phyloP scores from a whole-genome alignment of 2,888 invertebrate species.

The Drosophila mayaguana region DNA sequence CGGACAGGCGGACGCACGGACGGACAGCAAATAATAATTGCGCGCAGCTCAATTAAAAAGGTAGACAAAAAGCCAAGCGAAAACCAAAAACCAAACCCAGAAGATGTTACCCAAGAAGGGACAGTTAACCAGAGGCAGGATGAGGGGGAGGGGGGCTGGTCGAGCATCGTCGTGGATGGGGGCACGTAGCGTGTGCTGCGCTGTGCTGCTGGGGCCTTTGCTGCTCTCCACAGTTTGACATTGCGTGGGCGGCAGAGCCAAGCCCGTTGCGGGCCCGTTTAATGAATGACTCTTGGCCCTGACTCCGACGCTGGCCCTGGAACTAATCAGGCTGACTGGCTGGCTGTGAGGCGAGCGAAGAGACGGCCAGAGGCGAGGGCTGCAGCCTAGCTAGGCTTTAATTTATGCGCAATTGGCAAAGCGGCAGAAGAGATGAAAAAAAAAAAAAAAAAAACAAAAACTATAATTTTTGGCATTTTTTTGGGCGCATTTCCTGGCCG shows the following conservation, averaged over 20 bases:
- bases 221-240: constrained; percentile 51
- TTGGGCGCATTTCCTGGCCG: constrained; percentile 64
- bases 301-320: constrained; percentile 34
- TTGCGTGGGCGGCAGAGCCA: constrained; percentile 66
- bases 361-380: background rate
- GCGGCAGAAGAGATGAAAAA: constrained; percentile 2
- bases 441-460: background rate
- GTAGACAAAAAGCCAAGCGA: constrained; percentile 30
- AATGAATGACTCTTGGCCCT: constrained; percentile 70
- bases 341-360: background rate
- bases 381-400: constrained; percentile 30
- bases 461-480: constrained; percentile 18
- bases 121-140: background rate
- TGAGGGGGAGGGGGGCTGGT: background rate
- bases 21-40: constrained; percentile 77
- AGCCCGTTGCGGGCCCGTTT: constrained; percentile 54
- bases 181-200: constrained; percentile 9
- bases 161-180: background rate
- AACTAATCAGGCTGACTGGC: constrained; percentile 61
- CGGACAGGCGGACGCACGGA: constrained; percentile 15
- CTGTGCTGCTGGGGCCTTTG: background rate
- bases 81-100: constrained; percentile 34
- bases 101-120: constrained; percentile 13
- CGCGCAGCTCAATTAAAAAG: constrained; percentile 75
- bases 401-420: constrained; percentile 61